Base-by-base conservation (phyloP, 1,140 invertebrate species). In the Calosoma granatense region DNA sequence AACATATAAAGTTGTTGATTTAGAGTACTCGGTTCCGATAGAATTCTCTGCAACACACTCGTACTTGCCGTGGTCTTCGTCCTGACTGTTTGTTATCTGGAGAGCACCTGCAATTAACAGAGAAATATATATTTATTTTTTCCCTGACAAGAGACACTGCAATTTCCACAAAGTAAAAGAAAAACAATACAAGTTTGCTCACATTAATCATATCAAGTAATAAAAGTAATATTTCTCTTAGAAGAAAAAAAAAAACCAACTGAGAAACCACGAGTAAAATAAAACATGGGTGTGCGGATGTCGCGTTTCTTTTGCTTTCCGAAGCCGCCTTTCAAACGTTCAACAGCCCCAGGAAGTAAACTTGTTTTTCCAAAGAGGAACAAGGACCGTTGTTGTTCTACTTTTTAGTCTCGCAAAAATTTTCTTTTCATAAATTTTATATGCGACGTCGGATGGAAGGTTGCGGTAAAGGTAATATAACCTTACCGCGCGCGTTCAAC, bases 31-130 rank as follows among this genome's bases (percentile, higher is more conserved):
- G 0, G 92, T 94, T 23, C 95, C 95, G 55, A 91, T 82, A 1
- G 82, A 76, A 68, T 96, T 96, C 67, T 92, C 89, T 0, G 92
- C 93, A 9, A 95, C 88, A 71, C 93, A 97, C 68, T 96, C 92
- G 71, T 94, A 96, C 67, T 89, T 91, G 39, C 91, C 93, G 66
- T 93, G 87, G 73, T 95, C 92, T 64, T 85, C 84, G 68, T 94
- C 91, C 64, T 92, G 84, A 60, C 91, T 92, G 66, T 86, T 86
- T 58, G 84, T 83, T 63, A 98, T 97, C 76, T 95, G 89, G 56
- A 98, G 74, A n/a, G 88, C 84, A 60, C 93, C 93, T 97, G 75
- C 22, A 76, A 79, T 63, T 53, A 67, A 63, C 57, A 60, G 1
- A 41, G 21, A 21, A 36, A 36, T 36, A 36, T 36, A 36, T 36